Evolutionary conservation across 2,888 invertebrate species (phyloP).

Genomic region (Aphodius sticticus): DNA sequence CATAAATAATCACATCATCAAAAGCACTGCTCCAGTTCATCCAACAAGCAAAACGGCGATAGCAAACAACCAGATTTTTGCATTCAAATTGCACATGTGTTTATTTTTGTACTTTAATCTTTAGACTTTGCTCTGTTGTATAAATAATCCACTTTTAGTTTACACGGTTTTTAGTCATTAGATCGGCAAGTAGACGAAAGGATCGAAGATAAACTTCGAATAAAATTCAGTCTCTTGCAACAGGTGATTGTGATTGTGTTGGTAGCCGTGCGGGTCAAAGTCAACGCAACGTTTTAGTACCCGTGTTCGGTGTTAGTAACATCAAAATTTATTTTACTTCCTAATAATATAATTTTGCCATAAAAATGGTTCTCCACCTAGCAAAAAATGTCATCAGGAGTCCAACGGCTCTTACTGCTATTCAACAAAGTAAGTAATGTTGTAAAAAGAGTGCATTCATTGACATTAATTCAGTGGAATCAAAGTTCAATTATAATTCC

Average conservation of each 20-base stretch:
- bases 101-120: slow-evolving; percentile 23
- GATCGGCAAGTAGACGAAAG: not conserved
- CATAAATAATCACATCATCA: not conserved
- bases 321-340: slow-evolving; percentile 16
- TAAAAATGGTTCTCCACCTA: slow-evolving; percentile 51
- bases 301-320: slow-evolving; percentile 17
- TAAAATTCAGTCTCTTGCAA: not conserved
- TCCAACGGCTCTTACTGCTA: slow-evolving; percentile 45
- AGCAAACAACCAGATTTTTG: slow-evolving; percentile 10
- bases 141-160: slow-evolving; percentile 4
- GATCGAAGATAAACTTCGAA: slow-evolving; percentile 13
- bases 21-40: not conserved
- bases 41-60: not conserved
- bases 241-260: slow-evolving; percentile 24
- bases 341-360: slow-evolving; percentile 5
- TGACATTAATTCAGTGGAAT: slow-evolving; percentile 34
- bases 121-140: slow-evolving; percentile 18
- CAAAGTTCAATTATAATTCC: slow-evolving; percentile 34
- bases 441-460: slow-evolving; percentile 23
- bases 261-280: slow-evolving; percentile 37
- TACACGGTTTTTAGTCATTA: not conserved
- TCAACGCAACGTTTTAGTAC: slow-evolving; percentile 38
- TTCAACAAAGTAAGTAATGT: slow-evolving; percentile 49
- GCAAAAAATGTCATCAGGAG: slow-evolving; percentile 50
- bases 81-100: slow-evolving; percentile 17